Base-by-base conservation (phyloP, 2,113 vertebrate species). In the Hepsetus odoe region DNA sequence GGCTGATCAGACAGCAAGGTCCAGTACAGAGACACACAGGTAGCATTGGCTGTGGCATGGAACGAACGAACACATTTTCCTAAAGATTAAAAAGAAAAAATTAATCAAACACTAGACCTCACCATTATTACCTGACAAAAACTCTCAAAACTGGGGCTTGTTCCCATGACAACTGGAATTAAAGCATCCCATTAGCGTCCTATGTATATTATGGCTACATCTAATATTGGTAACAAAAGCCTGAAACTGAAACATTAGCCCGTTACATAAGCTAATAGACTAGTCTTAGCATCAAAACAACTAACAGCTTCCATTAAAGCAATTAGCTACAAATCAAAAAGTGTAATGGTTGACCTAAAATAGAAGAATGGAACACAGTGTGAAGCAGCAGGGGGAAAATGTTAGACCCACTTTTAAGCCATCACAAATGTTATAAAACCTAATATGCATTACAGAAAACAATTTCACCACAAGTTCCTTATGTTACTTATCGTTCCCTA, bases 11-110 rank as follows among this genome's bases (percentile, higher is more conserved):
- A 88, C 1, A 77, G 62, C 11, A 98, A 85, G 0, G 68, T 89
- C 97, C 98, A 99, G 30, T 91, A 88, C 80, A 98, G 58, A 49
- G 93, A 74, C 42, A 94, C 94, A 82, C 94, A 96, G 11, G 89
- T 95, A 88, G 90, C 94, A 90, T 98, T 99, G 81, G 96, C 80
- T 0, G 89, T 80, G 71, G 88, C 93, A 0, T 77, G 87, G 40
- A 99, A 92, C 0, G 92, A 93, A 16, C 67, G 86, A 81, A 98
- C 83, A 0, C 72, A 85, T 0, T 72, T 85, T 32, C 95, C 98
- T 98, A 89, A 9, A 59, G 40, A 76, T 1, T n/a, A 46, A 1
- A 70, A 77, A 71, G 81, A 72, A 70, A 42, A 40, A 20, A 46
- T 30, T 24, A n/a, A 2, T n/a, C 9, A 32, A n/a, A 22, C 0